Evolutionary conservation across 2,113 vertebrate genomes (phyloP).

Genomic region (Macrotus californicus): DNA sequence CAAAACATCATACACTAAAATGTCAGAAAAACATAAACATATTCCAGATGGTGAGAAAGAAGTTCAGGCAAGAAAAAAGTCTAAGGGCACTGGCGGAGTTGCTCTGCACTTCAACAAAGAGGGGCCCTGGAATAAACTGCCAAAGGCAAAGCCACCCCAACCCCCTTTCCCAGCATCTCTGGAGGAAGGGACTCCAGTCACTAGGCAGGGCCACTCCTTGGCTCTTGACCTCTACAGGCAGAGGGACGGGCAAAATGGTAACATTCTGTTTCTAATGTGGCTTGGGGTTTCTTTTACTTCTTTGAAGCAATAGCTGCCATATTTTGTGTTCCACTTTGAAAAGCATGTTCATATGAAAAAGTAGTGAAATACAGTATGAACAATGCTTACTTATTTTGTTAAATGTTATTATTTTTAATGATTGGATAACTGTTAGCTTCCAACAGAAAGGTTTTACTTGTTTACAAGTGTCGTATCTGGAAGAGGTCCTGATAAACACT

Average conservation of each 20-base stretch:
- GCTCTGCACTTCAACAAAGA: neutral
- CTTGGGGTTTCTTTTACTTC: neutral
- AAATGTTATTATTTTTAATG: neutral
- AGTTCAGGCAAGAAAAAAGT: neutral
- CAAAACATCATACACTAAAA: neutral
- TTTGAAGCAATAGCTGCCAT: neutral
- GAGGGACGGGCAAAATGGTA: too few relatives aligned
- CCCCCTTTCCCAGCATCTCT: neutral
- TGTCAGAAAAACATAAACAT: neutral
- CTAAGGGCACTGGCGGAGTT: neutral
- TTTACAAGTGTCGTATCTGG: neutral
- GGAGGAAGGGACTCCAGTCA: neutral
- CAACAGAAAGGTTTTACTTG: neutral
- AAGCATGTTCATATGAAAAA: constrained; percentile 4
- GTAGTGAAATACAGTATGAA: neutral
- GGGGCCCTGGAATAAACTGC: neutral
- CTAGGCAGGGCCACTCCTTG: neutral
- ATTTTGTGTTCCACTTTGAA: neutral
- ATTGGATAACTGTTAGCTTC: neutral
- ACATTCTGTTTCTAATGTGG: neutral
- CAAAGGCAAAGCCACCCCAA: neutral
- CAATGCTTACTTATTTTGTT: constrained; percentile 15
- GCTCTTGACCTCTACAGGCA: too few relatives aligned
- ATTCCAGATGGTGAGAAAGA: neutral
- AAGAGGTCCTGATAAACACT: neutral